A percentile compares a stretch with the other conserved stretches of the same genome.
phyloP scores from a whole-genome alignment of 1,140 invertebrate species.

The Daktulosphaira vitifoliae region DNA sequence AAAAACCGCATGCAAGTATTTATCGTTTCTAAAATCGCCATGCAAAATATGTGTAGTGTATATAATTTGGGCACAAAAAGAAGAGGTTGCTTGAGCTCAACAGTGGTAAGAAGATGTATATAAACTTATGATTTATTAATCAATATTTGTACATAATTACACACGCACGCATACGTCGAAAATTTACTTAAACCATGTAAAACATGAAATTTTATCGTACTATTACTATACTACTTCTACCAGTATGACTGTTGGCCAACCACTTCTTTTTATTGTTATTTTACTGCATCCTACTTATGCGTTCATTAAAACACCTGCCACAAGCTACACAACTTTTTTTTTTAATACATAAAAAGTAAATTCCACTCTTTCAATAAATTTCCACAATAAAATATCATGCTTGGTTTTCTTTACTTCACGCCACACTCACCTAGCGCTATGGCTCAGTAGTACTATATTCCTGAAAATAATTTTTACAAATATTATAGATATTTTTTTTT shows the following conservation, averaged over 20 bases:
- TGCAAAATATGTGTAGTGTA: constrained; percentile 23
- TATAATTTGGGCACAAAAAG: background rate
- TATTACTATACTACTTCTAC: too few relatives aligned
- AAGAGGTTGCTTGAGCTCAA: too few relatives aligned
- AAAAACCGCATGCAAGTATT: constrained; percentile 28
- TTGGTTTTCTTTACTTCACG: constrained; percentile 31
- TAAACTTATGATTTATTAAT: too few relatives aligned
- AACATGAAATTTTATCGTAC: too few relatives aligned
- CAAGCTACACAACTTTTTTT: constrained; percentile 28
- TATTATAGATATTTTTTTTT: constrained; percentile 21
- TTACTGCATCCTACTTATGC: constrained; percentile 15
- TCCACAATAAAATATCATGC: constrained; percentile 25
- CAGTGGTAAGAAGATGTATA: too few relatives aligned
- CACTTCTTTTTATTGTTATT: constrained; percentile 6
- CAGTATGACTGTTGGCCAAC: constrained; percentile 22
- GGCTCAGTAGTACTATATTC: constrained; percentile 35
- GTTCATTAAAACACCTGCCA: constrained; percentile 20
- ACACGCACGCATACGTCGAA: too few relatives aligned
- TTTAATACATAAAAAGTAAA: constrained; percentile 4
- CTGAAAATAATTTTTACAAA: constrained; percentile 34
- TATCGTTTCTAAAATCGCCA: constrained; percentile 30
- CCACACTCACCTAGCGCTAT: constrained; percentile 35
- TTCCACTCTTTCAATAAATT: constrained; percentile 30
- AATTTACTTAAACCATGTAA: too few relatives aligned
- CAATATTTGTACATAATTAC: too few relatives aligned